Percentiles rank a stretch among this genome's conserved stretches.
These are phyloP conservation scores for Colletes gigas DNA, from an alignment of 1,140 invertebrate genomes.

Conservation along the genomic window DNA sequence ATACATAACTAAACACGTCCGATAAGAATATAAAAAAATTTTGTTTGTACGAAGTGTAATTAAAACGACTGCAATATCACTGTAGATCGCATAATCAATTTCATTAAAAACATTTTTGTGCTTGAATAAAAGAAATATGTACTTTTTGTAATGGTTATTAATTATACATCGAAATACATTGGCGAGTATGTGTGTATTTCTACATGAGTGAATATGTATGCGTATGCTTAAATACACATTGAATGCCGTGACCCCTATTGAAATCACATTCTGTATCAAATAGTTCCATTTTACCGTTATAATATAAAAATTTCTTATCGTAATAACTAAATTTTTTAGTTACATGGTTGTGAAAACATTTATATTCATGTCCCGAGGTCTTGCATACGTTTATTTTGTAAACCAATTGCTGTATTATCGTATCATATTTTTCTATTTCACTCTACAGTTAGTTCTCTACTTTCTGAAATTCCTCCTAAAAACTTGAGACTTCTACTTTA, in stretches of 20 bases:
- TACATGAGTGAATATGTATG: too few species aligned
- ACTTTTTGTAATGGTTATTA: too few species aligned
- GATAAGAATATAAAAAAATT: too few species aligned
- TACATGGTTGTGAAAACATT: neutral
- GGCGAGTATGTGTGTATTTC: too few species aligned
- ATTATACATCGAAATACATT: too few species aligned
- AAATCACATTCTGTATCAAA: neutral
- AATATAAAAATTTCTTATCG: neutral
- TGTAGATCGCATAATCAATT: too few species aligned
- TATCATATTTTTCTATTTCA: constrained; percentile 8
- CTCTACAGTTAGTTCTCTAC: neutral
- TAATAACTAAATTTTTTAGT: neutral
- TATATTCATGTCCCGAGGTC: neutral
- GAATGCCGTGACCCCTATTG: neutral
- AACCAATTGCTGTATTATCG: constrained; percentile 1
- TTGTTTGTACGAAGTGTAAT: too few species aligned
- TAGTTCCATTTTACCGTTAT: neutral
- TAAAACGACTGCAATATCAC: too few species aligned
- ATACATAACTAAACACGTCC: too few species aligned
- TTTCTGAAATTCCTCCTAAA: neutral
- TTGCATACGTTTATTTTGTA: constrained; percentile 15
- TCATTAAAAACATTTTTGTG: too few species aligned
- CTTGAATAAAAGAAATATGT: too few species aligned
- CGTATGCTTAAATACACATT: too few species aligned
- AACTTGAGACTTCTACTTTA: neutral